Percentiles rank a stretch among this genome's conserved stretches.
Evolutionary conservation across 2,888 invertebrate genomes (phyloP).

Genomic region (Heteromyza rotundicornis): DNA sequence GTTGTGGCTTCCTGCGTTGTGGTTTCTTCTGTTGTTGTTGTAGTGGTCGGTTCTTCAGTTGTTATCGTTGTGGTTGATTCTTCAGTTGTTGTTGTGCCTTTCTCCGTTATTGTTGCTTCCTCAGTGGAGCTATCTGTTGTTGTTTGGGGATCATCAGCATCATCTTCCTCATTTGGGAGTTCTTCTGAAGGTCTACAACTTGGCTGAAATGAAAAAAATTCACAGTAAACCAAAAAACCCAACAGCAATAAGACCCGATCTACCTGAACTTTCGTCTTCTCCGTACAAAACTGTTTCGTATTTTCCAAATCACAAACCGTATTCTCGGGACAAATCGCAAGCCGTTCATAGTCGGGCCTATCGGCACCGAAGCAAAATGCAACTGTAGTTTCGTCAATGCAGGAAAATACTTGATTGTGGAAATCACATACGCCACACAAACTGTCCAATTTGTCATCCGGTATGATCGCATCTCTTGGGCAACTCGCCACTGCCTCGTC

Average conservation of each 20-base stretch:
- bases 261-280: slow-evolving; percentile 18
- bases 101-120: not conserved
- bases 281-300: slow-evolving; percentile 32
- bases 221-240: no score
- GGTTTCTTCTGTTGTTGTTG: slow-evolving; percentile 2
- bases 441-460: not conserved
- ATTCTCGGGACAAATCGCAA: slow-evolving; percentile 30
- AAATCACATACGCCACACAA: slow-evolving; percentile 35
- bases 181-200: slow-evolving; percentile 25
- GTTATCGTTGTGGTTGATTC: not conserved
- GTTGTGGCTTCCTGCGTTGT: not conserved
- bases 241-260: no score
- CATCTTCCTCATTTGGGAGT: not conserved
- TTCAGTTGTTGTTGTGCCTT: not conserved
- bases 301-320: slow-evolving; percentile 39
- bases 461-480: not conserved
- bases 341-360: slow-evolving; percentile 18
- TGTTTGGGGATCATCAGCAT: not conserved
- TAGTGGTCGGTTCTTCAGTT: not conserved
- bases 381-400: slow-evolving; percentile 34
- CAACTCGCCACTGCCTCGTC: slow-evolving; percentile 21
- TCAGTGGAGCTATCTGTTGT: not conserved
- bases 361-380: slow-evolving; percentile 35
- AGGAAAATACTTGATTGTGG: slow-evolving; percentile 28
- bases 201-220: slow-evolving; percentile 18